A percentile compares a stretch with the other conserved stretches of the same genome.
Conservation (phyloP, 2,113 vertebrate genomes). For the Psilopsiagon aymara region DNA sequence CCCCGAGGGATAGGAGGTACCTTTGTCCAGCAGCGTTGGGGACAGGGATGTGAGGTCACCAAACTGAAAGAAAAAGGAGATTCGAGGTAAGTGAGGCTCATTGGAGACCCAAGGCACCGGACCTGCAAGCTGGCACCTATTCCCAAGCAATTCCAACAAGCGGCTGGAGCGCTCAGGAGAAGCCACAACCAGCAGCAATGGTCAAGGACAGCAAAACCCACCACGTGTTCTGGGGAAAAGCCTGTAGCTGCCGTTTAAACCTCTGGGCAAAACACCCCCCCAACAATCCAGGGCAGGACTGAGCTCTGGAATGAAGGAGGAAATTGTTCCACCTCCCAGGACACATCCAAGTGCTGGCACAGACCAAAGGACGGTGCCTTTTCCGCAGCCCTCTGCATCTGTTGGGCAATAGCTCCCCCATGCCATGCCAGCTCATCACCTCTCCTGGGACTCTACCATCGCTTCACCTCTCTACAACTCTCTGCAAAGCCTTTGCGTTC, state of each 20-base stretch:
- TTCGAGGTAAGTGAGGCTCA: background rate
- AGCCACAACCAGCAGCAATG: background rate
- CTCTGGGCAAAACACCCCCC: background rate
- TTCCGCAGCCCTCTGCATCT: background rate
- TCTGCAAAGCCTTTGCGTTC: background rate
- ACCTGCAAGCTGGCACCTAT: background rate
- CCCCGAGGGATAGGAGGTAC: slow-evolving; percentile 64
- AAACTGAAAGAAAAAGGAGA: slow-evolving; percentile 81
- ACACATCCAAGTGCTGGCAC: background rate
- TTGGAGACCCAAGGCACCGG: background rate
- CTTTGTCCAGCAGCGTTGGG: slow-evolving; percentile 89
- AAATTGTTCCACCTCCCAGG: background rate
- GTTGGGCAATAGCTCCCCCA: background rate
- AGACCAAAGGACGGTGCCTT: background rate
- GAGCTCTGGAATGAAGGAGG: background rate
- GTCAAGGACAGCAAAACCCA: background rate
- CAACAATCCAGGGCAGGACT: background rate
- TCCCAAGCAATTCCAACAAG: background rate
- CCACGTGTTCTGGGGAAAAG: background rate
- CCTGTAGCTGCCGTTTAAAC: background rate
- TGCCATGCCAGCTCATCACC: background rate
- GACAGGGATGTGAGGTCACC: slow-evolving; percentile 91
- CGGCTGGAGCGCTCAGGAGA: background rate
- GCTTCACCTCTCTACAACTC: background rate
- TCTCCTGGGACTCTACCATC: background rate